Conservation (phyloP, 2,797 vertebrate genomes). For the Hemitrygon akajei region DNA sequence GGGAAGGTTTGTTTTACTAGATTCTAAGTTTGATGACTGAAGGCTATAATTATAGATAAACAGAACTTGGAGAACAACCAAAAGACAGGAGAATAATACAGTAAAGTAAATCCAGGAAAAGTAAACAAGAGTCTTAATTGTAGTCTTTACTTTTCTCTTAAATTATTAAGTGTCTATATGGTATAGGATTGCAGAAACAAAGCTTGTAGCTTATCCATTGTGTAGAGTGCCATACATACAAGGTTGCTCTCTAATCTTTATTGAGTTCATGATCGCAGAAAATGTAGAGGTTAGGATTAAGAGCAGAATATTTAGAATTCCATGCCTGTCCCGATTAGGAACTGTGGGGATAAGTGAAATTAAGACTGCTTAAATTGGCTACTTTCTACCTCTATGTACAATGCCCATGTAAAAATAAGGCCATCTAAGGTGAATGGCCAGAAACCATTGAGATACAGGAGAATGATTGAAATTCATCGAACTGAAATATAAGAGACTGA, state of each 20-base stretch:
- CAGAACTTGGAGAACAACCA: neutral
- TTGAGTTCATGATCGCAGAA: neutral
- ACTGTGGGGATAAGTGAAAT: neutral
- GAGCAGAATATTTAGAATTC: neutral
- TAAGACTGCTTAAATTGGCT: neutral
- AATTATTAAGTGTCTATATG: neutral
- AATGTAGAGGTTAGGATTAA: neutral
- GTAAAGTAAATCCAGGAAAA: neutral
- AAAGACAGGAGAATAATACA: neutral
- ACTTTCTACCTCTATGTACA: neutral
- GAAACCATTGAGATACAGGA: neutral
- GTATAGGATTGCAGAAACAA: neutral
- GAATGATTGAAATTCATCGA: neutral
- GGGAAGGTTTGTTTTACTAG: conserved; percentile 6
- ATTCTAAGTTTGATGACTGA: neutral
- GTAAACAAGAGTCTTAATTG: conserved; percentile 11
- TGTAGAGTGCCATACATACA: neutral
- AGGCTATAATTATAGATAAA: neutral
- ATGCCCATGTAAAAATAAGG: neutral
- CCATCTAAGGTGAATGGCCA: neutral
- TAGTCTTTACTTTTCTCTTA: neutral
- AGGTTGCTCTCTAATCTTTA: neutral
- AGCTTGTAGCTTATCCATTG: too few species aligned
- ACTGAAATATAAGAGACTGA: neutral
- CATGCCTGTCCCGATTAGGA: neutral